phyloP scores from a whole-genome alignment of 2,797 vertebrate genomes.

The Pelobates cultripes region DNA sequence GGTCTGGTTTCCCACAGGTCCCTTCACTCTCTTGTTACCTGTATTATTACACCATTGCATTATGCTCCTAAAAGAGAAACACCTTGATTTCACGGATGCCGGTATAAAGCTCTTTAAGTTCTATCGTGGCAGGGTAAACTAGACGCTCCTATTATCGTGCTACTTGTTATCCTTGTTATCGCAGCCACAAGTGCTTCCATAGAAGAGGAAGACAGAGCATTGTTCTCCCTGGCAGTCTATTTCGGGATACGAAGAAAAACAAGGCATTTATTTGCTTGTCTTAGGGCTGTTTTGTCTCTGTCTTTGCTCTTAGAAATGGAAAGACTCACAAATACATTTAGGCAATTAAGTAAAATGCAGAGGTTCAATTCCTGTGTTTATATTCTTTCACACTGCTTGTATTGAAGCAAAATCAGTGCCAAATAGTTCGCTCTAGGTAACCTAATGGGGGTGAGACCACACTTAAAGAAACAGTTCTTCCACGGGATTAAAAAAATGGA shows the following conservation, averaged over 20 bases:
- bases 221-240: conserved; percentile 31
- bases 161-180: conserved; percentile 32
- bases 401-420: background rate
- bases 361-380: background rate
- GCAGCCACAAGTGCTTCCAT: conserved; percentile 23
- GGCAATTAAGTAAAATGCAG: background rate
- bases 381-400: background rate
- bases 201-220: conserved; percentile 32
- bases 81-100: no score
- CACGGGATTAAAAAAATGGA: no score
- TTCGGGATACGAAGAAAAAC: conserved; percentile 33
- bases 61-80: no score
- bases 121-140: background rate
- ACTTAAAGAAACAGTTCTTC: no score
- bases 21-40: no score
- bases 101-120: no score
- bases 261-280: conserved; percentile 35
- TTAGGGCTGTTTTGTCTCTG: conserved; percentile 27
- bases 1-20: no score
- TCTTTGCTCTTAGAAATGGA: background rate
- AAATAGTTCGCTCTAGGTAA: background rate
- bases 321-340: background rate
- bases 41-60: no score
- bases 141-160: background rate
- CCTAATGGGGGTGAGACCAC: background rate